These are phyloP conservation scores for Mongoloraphidia duomilia DNA, from an alignment of 2,888 invertebrate species.

Conservation along the genomic window DNA sequence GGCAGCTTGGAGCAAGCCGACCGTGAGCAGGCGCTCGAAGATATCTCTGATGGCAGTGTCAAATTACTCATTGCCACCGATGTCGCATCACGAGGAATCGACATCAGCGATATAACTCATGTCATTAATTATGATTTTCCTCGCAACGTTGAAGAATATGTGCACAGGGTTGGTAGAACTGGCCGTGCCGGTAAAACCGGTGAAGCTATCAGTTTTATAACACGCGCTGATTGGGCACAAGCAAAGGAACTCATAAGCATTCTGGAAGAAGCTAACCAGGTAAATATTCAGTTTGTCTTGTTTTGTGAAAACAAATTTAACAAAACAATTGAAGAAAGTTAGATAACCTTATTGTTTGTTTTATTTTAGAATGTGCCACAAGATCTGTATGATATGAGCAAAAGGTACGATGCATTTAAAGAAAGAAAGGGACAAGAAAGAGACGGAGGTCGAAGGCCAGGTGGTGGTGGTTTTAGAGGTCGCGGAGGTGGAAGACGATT, in stretches of 20 bases:
- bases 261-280: slow-evolving; percentile 70
- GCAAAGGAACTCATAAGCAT: slow-evolving; percentile 73
- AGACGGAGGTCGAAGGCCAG: slow-evolving; percentile 28
- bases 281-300: slow-evolving; percentile 15
- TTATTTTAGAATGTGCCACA: slow-evolving; percentile 52
- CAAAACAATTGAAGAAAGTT: slow-evolving; percentile 4
- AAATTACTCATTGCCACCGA: slow-evolving; percentile 86
- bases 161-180: slow-evolving; percentile 90
- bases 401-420: slow-evolving; percentile 55
- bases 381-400: slow-evolving; percentile 60
- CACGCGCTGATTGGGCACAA: slow-evolving; percentile 67
- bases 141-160: slow-evolving; percentile 87
- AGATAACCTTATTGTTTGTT: slow-evolving; percentile 6
- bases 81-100: slow-evolving; percentile 87
- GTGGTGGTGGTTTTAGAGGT: slow-evolving; percentile 24
- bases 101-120: slow-evolving; percentile 75
- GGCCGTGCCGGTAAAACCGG: slow-evolving; percentile 83
- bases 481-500: slow-evolving; percentile 17
- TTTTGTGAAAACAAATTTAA: background rate
- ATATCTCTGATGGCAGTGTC: slow-evolving; percentile 65
- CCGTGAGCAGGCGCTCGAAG: slow-evolving; percentile 68
- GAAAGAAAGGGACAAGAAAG: slow-evolving; percentile 41
- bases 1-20: slow-evolving; percentile 75
- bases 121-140: slow-evolving; percentile 92
- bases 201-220: slow-evolving; percentile 66